Percentiles rank a stretch among this genome's conserved stretches.
These are phyloP conservation scores for Tamandua tetradactyla DNA, from an alignment of 2,797 vertebrate species.

Conservation along the genomic window DNA sequence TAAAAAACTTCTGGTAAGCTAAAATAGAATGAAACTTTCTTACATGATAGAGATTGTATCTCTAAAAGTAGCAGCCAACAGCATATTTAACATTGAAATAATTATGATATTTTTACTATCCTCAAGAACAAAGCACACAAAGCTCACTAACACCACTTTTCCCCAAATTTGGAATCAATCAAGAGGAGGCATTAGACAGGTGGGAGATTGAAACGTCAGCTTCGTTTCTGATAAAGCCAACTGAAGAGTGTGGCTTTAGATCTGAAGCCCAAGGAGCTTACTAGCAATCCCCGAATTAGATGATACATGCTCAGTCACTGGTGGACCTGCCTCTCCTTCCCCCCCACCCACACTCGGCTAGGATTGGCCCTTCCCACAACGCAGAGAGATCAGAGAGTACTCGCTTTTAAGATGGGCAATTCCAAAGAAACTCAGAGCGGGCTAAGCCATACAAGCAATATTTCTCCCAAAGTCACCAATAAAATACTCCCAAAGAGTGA, in stretches of 20 bases:
- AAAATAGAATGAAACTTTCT: not conserved
- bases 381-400: not conserved
- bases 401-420: not conserved
- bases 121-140: not conserved
- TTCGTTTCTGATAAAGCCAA: not conserved
- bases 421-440: not conserved
- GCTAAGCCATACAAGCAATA: not conserved
- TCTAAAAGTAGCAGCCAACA: not conserved
- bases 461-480: not conserved
- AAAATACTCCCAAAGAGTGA: not conserved
- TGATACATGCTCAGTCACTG: not conserved
- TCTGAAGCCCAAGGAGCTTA: not conserved
- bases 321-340: not conserved
- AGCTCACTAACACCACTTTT: not conserved
- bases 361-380: not conserved
- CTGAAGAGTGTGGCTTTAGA: not conserved
- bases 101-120: not conserved
- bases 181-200: not conserved
- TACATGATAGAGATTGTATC: not conserved
- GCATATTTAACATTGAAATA: not conserved
- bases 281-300: not conserved
- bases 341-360: not conserved
- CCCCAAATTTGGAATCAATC: not conserved
- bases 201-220: not conserved
- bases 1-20: not conserved